These are phyloP conservation scores for Serripes groenlandicus DNA, from an alignment of 2,888 invertebrate genomes.

Conservation along the genomic window DNA sequence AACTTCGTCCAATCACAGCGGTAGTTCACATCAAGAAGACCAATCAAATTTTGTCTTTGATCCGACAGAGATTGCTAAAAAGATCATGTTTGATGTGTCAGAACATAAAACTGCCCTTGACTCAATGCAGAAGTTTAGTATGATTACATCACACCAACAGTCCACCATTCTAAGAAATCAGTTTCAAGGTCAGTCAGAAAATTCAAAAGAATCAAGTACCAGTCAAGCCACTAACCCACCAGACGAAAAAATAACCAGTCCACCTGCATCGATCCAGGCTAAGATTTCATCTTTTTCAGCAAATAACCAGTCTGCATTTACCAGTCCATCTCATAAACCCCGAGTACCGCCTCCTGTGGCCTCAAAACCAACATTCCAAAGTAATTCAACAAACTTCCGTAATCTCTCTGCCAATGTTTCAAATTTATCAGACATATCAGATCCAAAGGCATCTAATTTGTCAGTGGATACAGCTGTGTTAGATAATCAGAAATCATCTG, in stretches of 20 bases:
- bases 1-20: conserved; percentile 75
- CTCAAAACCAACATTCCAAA: conserved; percentile 61
- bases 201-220: neutral
- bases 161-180: conserved; percentile 58
- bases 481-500: neutral
- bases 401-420: conserved; percentile 54
- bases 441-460: neutral
- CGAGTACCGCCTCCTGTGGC: conserved; percentile 57
- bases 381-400: conserved; percentile 52
- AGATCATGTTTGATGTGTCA: conserved; percentile 81
- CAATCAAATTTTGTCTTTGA: conserved; percentile 60
- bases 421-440: conserved; percentile 40
- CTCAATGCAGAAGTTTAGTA: conserved; percentile 76
- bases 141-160: conserved; percentile 72
- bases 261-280: conserved; percentile 48
- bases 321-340: conserved; percentile 68
- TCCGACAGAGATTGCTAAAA: conserved; percentile 78
- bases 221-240: neutral
- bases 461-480: no score
- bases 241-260: conserved; percentile 2
- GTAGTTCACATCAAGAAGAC: conserved; percentile 71
- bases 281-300: conserved; percentile 41
- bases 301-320: conserved; percentile 57
- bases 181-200: conserved; percentile 43
- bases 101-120: conserved; percentile 77